Base-by-base conservation (phyloP, 2,113 vertebrate genomes). In the Ctenodactylus gundi region DNA sequence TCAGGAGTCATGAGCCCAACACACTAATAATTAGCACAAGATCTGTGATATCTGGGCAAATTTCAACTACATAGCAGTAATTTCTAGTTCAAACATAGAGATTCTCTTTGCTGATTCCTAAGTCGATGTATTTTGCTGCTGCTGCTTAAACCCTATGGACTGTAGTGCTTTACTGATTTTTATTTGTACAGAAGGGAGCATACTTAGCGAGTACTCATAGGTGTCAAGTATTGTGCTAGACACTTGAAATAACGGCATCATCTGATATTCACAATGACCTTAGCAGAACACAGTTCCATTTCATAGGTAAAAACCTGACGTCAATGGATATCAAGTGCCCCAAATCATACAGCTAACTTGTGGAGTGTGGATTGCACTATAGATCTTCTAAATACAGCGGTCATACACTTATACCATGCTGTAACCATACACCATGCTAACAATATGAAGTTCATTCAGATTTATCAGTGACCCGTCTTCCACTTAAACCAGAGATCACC, bases 241-340 rank as follows among this genome's bases (percentile, higher is more conserved):
- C 67, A 83, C 9, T 80, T 75, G 64, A 93, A 95, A 92, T 81
- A 67, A 1, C 11, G 36, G 88, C 17, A 13, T 91, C 53, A 53
- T 34, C 18, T 91, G 80, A 68, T 60, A 23, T 4, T 83, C 77
- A 55, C 29, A 75, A 87, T 8, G 18, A 82, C 34, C 39, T 65
- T 67, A 67, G 72, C 84, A 90, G 78, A 90, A 62, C 57, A 98
- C 0, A 77, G 82, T 75, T 91, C 23, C 51, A 93, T 70, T 95
- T 93, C 55, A 89, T 65, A 77, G 81, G 87, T 77, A 53, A 62
- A 80, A 94, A 80, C 44, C 76, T 21, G 31, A 93, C 34, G 44
- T 72, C 51, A 70, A 29, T 12, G 65, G 70, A 76, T 51, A 93
- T 91, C 83, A 91, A 53, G 5, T 93, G 41, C 17, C 64, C 55